Conservation (phyloP, 2,113 vertebrate genomes). For the Phyllostomus hastatus region DNA sequence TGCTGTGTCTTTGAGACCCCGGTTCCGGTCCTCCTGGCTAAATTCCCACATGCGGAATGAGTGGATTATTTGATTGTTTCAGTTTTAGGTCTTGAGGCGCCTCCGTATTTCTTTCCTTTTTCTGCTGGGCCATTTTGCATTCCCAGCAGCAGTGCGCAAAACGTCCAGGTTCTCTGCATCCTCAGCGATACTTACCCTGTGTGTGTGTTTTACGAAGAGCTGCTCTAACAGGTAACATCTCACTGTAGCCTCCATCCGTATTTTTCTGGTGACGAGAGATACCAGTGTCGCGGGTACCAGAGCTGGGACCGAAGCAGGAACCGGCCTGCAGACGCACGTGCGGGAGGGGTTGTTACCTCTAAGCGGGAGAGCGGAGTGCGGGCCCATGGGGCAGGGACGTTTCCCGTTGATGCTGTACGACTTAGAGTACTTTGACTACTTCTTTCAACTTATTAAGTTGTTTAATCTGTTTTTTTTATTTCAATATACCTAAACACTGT, state of each 20-base stretch:
- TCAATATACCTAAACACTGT: not conserved
- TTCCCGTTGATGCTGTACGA: not conserved
- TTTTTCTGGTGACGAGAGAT: not conserved
- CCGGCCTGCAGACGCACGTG: too few species aligned
- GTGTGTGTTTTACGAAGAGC: too few species aligned
- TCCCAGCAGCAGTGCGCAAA: too few species aligned
- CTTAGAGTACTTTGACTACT: not conserved
- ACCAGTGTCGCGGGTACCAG: too few species aligned
- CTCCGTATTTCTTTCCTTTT: not conserved
- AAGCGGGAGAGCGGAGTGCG: too few species aligned
- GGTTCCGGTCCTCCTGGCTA: too few species aligned
- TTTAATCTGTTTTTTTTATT: not conserved
- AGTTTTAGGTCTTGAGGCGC: not conserved
- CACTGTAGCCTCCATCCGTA: too few species aligned
- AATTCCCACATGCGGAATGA: not conserved
- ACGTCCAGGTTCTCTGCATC: not conserved
- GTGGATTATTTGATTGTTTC: not conserved
- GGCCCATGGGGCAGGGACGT: too few species aligned
- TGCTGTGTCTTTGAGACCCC: not conserved
- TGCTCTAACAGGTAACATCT: too few species aligned
- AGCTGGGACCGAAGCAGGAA: too few species aligned
- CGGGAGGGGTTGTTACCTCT: too few species aligned
- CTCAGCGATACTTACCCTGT: not conserved
- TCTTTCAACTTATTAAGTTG: not conserved
- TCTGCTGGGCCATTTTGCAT: too few species aligned